Evolutionary conservation across 1,140 invertebrate species (phyloP).

Genomic region (Conus ventricosus): DNA sequence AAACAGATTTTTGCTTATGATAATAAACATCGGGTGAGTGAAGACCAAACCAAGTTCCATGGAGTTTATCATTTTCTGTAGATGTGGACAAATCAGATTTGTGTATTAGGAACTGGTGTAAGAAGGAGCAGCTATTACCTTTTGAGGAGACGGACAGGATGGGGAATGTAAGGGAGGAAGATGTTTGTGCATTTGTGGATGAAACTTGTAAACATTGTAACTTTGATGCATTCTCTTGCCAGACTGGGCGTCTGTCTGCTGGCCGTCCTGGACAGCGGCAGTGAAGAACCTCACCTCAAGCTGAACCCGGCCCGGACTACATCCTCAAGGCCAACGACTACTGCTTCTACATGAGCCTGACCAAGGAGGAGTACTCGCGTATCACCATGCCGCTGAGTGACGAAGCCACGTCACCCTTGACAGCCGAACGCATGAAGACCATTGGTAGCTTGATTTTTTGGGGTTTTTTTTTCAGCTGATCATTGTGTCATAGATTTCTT

Average conservation of each 20-base stretch:
- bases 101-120: too few species aligned
- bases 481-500: not conserved
- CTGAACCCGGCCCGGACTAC: slow-evolving; percentile 96
- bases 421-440: slow-evolving; percentile 35
- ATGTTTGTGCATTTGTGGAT: too few species aligned
- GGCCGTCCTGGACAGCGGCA: slow-evolving; percentile 90
- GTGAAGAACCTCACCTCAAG: slow-evolving; percentile 89
- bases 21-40: too few species aligned
- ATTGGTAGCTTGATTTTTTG: slow-evolving; percentile 34
- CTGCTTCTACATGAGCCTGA: slow-evolving; percentile 98
- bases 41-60: too few species aligned
- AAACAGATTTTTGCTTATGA: too few species aligned
- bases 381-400: slow-evolving; percentile 51
- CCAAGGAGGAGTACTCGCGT: slow-evolving; percentile 83
- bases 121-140: too few species aligned
- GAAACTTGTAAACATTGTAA: too few species aligned
- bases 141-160: too few species aligned
- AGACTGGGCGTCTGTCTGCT: slow-evolving; percentile 89
- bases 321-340: slow-evolving; percentile 93
- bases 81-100: too few species aligned
- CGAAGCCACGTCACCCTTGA: slow-evolving; percentile 24
- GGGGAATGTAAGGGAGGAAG: too few species aligned
- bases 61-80: too few species aligned
- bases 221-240: not conserved
- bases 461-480: not conserved